phyloP scores from a whole-genome alignment of 2,113 vertebrate species.

The Acanthisitta chloris region DNA sequence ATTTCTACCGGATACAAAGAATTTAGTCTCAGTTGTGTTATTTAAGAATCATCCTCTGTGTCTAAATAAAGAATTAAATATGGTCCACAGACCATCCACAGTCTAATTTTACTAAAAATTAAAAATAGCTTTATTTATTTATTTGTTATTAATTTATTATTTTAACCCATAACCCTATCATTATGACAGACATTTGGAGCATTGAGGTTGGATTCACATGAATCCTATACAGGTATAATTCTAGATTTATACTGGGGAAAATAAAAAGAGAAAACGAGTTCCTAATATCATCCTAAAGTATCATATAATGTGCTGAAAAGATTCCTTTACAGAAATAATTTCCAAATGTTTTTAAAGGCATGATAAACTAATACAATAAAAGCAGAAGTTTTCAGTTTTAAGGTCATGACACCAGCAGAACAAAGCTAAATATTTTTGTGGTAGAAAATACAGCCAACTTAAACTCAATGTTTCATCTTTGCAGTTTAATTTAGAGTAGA shows the following conservation, averaged over 20 bases:
- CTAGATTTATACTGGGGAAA: background rate
- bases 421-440: background rate
- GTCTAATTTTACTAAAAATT: background rate
- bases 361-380: background rate
- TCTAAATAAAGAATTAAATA: background rate
- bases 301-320: background rate
- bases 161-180: background rate
- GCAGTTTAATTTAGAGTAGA: background rate
- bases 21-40: background rate
- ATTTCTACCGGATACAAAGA: background rate
- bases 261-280: background rate
- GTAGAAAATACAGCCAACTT: background rate
- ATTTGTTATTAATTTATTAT: background rate
- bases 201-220: background rate
- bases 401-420: background rate
- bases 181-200: background rate
- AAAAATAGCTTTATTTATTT: background rate
- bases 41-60: background rate
- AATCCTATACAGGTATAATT: background rate
- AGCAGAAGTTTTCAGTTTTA: background rate
- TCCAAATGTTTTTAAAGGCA: background rate
- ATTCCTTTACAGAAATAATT: background rate
- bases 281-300: background rate
- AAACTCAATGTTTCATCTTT: background rate
- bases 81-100: background rate